Evolutionary conservation across 1,140 invertebrate genomes (phyloP), one percentile per base, ranked within the genome.

Genomic region (Amphibalanus amphitrite): DNA sequence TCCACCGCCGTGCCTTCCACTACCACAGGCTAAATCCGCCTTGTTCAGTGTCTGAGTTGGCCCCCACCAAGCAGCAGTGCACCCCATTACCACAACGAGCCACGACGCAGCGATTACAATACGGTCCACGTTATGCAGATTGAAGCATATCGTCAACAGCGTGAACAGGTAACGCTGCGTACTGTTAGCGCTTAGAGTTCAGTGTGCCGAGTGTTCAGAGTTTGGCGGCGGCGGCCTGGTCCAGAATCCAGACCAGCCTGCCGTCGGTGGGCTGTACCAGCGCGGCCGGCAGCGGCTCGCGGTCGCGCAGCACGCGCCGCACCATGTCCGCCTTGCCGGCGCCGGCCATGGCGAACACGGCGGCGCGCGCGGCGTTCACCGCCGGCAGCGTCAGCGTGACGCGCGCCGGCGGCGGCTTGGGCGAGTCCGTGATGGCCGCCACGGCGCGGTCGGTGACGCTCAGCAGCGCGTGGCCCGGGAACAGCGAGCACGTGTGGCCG

Each of bases 401-500:
- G 73, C 97, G 84, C 69, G 82, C 82, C 15, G 92, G 89, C 6
- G 97, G 97, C 71, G 93, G 94, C 81, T 99, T 99, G 0, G 97
- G 97, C 0, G 95, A 97, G 81, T 99, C 90, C 1, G 83, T 86
- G 69, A 99, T 91, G 0, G 89, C 80, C 30, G 91, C 91, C 6
- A 98, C 88, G 84, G 92, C 90, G 20, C 76, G 75, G 26, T 77
- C 75, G n/a, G 74, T 73, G 74, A 80, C 80, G 69, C 80, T 40
- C 29, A 77, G 72, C 20, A 76, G 69, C 15, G 72, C 68, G 72
- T 78, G 77, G 40, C 75, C 86, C 0, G 97, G 97, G 81, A 99
- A 99, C 17, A 99, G 80, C 0, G 95, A 98, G 77, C 95, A 98
- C 0, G 95, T 99, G 79, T 99, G 97, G 0, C 97, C 97, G 84